A percentile compares a stretch with the other conserved stretches of the same genome.
phyloP scores from a whole-genome alignment of 2,888 invertebrate species.

The Clusia tigrina region DNA sequence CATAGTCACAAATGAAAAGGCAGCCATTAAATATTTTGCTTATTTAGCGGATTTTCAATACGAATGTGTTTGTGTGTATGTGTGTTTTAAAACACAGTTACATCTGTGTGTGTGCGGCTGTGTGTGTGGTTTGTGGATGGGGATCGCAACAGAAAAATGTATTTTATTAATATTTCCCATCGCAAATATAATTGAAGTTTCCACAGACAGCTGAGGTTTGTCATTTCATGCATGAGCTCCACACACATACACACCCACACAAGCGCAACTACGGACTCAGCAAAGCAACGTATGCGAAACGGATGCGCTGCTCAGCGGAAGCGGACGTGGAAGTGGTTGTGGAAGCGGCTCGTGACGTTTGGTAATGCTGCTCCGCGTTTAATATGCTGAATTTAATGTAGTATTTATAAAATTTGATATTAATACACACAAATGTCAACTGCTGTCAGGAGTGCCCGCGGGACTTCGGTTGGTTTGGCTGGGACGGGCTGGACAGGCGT shows the following conservation, averaged over 20 bases:
- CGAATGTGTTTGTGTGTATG: slow-evolving; percentile 13
- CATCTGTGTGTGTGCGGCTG: too few species aligned
- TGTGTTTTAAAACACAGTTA: too few species aligned
- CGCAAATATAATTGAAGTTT: slow-evolving; percentile 44
- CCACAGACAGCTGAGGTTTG: slow-evolving; percentile 50
- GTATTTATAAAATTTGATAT: slow-evolving; percentile 37
- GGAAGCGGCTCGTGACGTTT: not conserved
- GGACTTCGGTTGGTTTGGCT: not conserved
- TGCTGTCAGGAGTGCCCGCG: not conserved
- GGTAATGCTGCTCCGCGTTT: slow-evolving; percentile 1
- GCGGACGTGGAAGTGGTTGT: not conserved
- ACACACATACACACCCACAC: not conserved
- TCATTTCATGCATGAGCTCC: slow-evolving; percentile 29
- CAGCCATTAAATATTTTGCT: slow-evolving; percentile 23
- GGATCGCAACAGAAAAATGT: slow-evolving; percentile 11
- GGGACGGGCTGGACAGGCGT: not conserved
- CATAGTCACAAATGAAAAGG: slow-evolving; percentile 20
- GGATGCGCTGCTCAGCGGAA: not conserved
- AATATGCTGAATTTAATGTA: slow-evolving; percentile 39
- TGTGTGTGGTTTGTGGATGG: slow-evolving; percentile 14
- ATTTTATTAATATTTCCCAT: slow-evolving; percentile 41
- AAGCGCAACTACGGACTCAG: not conserved
- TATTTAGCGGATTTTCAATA: slow-evolving; percentile 20
- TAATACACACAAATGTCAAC: slow-evolving; percentile 36
- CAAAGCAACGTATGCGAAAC: too few species aligned